Evolutionary conservation across 2,888 invertebrate species (phyloP).

Genomic region (Synanthedon andrenaeformis): DNA sequence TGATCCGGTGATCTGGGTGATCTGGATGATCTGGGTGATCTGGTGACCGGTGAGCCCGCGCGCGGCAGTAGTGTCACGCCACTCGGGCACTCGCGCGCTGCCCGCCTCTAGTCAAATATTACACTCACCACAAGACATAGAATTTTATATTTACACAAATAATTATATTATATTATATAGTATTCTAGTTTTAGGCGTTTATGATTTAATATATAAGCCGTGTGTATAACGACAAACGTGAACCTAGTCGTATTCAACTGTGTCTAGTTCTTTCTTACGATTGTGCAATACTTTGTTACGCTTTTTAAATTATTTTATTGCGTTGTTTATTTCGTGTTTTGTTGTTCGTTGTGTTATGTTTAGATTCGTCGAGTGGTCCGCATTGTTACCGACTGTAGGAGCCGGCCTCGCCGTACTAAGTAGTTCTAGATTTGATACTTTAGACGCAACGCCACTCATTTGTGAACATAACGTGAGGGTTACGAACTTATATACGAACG

Average conservation of each 20-base stretch:
- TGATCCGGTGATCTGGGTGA: too few species aligned
- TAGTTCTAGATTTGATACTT: constrained; percentile 2
- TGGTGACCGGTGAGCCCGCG: neutral
- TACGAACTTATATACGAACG: too few species aligned
- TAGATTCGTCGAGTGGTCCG: constrained; percentile 1
- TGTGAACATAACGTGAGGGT: too few species aligned
- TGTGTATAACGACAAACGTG: constrained; percentile 31
- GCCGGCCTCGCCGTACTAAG: constrained; percentile 21
- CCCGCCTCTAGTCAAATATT: constrained; percentile 69
- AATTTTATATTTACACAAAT: constrained; percentile 72
- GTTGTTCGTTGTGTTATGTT: constrained; percentile 21
- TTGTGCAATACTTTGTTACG: constrained; percentile 66
- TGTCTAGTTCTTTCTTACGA: constrained; percentile 44
- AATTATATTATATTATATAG: constrained; percentile 70
- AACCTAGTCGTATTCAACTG: constrained; percentile 33
- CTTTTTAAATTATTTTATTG: constrained; percentile 52
- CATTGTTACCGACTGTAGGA: constrained; percentile 16
- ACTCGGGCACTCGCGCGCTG: constrained; percentile 9
- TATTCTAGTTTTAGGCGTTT: constrained; percentile 70
- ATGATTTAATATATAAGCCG: constrained; percentile 57
- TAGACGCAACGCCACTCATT: neutral
- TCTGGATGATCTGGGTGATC: too few species aligned
- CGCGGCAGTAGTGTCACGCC: constrained; percentile 2
- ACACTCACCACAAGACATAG: constrained; percentile 65
- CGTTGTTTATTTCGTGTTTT: constrained; percentile 31